phyloP scores from a whole-genome alignment of 2,797 vertebrate species.

The Melanotaenia nigrans region DNA sequence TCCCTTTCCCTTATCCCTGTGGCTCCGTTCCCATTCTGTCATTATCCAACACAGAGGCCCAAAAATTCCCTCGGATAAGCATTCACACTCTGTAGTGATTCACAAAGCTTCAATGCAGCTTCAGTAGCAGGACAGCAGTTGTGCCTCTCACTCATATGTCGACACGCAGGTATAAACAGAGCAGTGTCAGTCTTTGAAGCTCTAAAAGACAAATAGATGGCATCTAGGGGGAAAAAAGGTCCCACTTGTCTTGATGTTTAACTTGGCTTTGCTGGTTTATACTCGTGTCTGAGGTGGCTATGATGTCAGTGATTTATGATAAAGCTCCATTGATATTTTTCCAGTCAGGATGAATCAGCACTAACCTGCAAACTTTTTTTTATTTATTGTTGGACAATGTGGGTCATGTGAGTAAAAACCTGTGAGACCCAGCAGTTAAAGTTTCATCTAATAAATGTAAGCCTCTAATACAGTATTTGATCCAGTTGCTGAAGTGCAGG shows the following conservation, averaged over 20 bases:
- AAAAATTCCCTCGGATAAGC: slow-evolving; percentile 66
- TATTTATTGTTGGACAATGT: slow-evolving; percentile 19
- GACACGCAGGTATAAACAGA: slow-evolving; percentile 71
- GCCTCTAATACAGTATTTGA: neutral
- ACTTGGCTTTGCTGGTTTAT: slow-evolving; percentile 42
- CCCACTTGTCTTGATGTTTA: slow-evolving; percentile 60
- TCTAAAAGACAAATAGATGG: slow-evolving; percentile 66
- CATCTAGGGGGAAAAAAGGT: slow-evolving; percentile 55
- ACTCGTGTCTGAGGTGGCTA: slow-evolving; percentile 29
- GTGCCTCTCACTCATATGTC: slow-evolving; percentile 55
- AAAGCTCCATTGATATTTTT: slow-evolving; percentile 26
- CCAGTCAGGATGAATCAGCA: slow-evolving; percentile 24
- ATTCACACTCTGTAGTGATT: slow-evolving; percentile 63
- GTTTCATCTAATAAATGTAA: slow-evolving; percentile 24
- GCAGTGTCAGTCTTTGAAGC: slow-evolving; percentile 70
- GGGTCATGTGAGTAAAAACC: neutral
- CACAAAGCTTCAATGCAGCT: slow-evolving; percentile 46
- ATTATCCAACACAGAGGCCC: slow-evolving; percentile 71
- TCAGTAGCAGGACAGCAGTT: slow-evolving; percentile 30
- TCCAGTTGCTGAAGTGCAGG: neutral
- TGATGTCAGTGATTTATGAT: slow-evolving; percentile 33
- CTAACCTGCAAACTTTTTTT: slow-evolving; percentile 8
- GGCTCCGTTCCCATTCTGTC: slow-evolving; percentile 79
- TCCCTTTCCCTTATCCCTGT: slow-evolving; percentile 64
- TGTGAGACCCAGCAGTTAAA: slow-evolving; percentile 23